Evolutionary conservation across 2,888 invertebrate species (phyloP).

Genomic region (Ligdia adustata): DNA sequence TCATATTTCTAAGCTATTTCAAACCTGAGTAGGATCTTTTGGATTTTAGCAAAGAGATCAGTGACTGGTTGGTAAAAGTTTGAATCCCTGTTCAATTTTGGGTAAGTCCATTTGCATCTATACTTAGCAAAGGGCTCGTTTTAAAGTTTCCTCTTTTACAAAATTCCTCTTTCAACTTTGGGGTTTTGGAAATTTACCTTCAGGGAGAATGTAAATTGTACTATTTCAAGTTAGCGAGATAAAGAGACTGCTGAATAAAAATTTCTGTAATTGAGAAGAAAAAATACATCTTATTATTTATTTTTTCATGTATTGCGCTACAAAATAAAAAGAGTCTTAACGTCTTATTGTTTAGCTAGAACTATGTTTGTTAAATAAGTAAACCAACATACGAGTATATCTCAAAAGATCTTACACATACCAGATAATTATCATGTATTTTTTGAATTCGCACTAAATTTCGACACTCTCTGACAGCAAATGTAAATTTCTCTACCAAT

Average conservation of each 20-base stretch:
- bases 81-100: constrained; percentile 68
- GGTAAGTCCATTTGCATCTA: constrained; percentile 70
- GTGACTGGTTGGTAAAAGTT: constrained; percentile 66
- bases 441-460: no score
- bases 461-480: no score
- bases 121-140: constrained; percentile 40
- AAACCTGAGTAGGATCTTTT: constrained; percentile 22
- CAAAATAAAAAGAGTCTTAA: no score
- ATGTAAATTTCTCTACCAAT: constrained; percentile 27
- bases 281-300: no score
- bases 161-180: constrained; percentile 42
- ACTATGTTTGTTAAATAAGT: no score
- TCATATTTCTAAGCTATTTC: constrained; percentile 20
- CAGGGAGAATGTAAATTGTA: constrained; percentile 24
- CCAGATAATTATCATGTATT: no score
- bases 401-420: no score
- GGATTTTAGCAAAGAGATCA: constrained; percentile 38
- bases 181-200: constrained; percentile 28
- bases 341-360: no score
- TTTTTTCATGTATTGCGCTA: no score
- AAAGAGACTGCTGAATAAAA: constrained; percentile 10
- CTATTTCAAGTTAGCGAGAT: constrained; percentile 15
- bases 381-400: no score
- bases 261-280: constrained; percentile 10
- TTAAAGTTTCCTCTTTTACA: constrained; percentile 43